Evolutionary conservation across 1,140 invertebrate genomes (phyloP).

Genomic region (Cotesia chilonis): DNA sequence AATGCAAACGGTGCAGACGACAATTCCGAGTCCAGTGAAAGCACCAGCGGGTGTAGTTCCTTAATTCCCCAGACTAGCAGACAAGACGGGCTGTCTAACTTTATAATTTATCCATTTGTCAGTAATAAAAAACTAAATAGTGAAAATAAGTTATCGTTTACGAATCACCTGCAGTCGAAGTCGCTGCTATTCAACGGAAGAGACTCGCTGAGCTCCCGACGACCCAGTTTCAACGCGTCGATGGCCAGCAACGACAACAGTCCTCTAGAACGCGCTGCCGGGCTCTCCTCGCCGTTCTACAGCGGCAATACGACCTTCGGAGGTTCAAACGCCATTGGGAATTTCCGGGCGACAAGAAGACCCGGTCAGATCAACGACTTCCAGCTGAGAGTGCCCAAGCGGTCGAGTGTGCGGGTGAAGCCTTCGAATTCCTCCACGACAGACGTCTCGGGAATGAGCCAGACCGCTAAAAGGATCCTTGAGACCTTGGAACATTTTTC

Average conservation of each 20-base stretch:
- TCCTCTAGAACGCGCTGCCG: slow-evolving; percentile 47
- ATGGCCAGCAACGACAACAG: slow-evolving; percentile 55
- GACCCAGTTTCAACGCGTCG: slow-evolving; percentile 70
- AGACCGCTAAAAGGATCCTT: slow-evolving; percentile 74
- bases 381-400: slow-evolving; percentile 57
- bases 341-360: slow-evolving; percentile 65
- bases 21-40: slow-evolving; percentile 66
- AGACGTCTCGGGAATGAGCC: slow-evolving; percentile 64
- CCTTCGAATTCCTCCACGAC: slow-evolving; percentile 54
- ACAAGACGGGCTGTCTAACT: slow-evolving; percentile 53
- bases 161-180: slow-evolving; percentile 57
- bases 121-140: slow-evolving; percentile 55
- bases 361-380: slow-evolving; percentile 52
- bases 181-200: slow-evolving; percentile 58
- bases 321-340: slow-evolving; percentile 73
- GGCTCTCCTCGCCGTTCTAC: slow-evolving; percentile 77
- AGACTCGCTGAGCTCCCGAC: slow-evolving; percentile 63
- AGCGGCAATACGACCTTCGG: slow-evolving; percentile 82
- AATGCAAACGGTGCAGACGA: slow-evolving; percentile 60
- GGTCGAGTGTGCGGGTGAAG: slow-evolving; percentile 64
- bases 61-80: slow-evolving; percentile 63
- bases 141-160: slow-evolving; percentile 56
- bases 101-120: slow-evolving; percentile 47
- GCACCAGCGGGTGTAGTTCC: slow-evolving; percentile 67
- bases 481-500: slow-evolving; percentile 78